phyloP scores from a whole-genome alignment of 23 tunicate genomes.

The Oikopleura dioica region DNA sequence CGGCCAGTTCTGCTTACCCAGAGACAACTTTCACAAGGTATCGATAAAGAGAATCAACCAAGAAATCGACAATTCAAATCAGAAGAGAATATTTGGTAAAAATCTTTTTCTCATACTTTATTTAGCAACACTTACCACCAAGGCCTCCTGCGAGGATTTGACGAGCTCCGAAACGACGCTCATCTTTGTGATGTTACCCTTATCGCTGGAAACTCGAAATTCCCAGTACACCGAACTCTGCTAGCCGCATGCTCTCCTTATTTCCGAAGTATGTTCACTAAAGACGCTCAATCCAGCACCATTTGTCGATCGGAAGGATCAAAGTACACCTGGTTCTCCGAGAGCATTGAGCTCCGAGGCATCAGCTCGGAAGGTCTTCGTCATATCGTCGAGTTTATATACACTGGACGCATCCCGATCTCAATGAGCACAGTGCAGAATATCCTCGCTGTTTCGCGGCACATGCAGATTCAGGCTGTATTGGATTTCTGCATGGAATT shows the following conservation, averaged over 20 bases:
- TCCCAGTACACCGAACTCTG: constrained; percentile 74
- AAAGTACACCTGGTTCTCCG: constrained; percentile 93
- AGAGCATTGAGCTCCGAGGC: constrained; percentile 83
- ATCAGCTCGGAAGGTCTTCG: constrained; percentile 89
- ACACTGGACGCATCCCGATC: constrained; percentile 78
- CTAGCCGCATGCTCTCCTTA: constrained; percentile 95
- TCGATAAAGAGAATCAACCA: neutral
- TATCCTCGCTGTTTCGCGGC: constrained; percentile 85
- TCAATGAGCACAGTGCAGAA: constrained; percentile 85
- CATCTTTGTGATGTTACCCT: constrained; percentile 84
- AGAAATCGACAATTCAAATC: neutral
- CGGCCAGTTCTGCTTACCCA: neutral
- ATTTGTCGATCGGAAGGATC: constrained; percentile 75
- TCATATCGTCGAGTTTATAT: constrained; percentile 90
- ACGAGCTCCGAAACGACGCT: constrained; percentile 33
- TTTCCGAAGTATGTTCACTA: constrained; percentile 72
- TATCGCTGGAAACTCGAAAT: constrained; percentile 55
- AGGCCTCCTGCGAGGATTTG: constrained; percentile 52
- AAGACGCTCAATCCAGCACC: constrained; percentile 65
- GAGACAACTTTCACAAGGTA: neutral
- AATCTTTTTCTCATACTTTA: neutral
- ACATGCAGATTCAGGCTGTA: constrained; percentile 85
- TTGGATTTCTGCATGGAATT: constrained; percentile 96
- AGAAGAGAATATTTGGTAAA: neutral
- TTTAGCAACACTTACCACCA: constrained; percentile 49